Percentiles rank a stretch among this genome's conserved stretches.
Conservation (phyloP, 2,888 invertebrate species). For the Lycaena phlaeas region DNA sequence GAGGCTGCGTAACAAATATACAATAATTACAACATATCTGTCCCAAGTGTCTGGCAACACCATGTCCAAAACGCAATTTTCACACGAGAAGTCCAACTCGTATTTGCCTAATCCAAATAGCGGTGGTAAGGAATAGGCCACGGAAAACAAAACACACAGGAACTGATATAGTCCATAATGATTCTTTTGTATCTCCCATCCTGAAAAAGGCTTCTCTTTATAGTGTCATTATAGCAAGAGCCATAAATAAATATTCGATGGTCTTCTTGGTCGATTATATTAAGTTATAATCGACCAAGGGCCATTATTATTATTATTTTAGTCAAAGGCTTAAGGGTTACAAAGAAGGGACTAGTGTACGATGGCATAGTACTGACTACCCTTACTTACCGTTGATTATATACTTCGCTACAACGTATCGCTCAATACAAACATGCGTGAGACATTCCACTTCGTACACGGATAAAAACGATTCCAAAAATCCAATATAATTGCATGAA, state of each 20-base stretch:
- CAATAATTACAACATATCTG: slow-evolving; percentile 33
- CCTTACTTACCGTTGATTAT: slow-evolving; percentile 42
- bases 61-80: slow-evolving; percentile 51
- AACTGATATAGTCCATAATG: slow-evolving; percentile 42
- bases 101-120: slow-evolving; percentile 48
- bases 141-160: slow-evolving; percentile 41
- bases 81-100: slow-evolving; percentile 50
- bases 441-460: slow-evolving; percentile 59
- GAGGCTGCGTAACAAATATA: slow-evolving; percentile 46
- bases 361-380: background rate
- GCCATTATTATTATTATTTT: too few species aligned
- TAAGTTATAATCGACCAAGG: too few species aligned
- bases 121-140: slow-evolving; percentile 45
- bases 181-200: slow-evolving; percentile 39
- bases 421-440: slow-evolving; percentile 59
- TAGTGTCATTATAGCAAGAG: too few species aligned
- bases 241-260: too few species aligned
- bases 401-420: slow-evolving; percentile 56
- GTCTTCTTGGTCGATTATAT: too few species aligned
- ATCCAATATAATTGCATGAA: slow-evolving; percentile 41
- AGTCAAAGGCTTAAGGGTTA: too few species aligned
- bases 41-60: slow-evolving; percentile 37
- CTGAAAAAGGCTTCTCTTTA: slow-evolving; percentile 31
- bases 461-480: slow-evolving; percentile 56
- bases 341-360: too few species aligned